Percentiles rank a stretch among this genome's conserved stretches.
Evolutionary conservation across 2,797 vertebrate species (phyloP).

Genomic region (Lagorchestes hirsutus): DNA sequence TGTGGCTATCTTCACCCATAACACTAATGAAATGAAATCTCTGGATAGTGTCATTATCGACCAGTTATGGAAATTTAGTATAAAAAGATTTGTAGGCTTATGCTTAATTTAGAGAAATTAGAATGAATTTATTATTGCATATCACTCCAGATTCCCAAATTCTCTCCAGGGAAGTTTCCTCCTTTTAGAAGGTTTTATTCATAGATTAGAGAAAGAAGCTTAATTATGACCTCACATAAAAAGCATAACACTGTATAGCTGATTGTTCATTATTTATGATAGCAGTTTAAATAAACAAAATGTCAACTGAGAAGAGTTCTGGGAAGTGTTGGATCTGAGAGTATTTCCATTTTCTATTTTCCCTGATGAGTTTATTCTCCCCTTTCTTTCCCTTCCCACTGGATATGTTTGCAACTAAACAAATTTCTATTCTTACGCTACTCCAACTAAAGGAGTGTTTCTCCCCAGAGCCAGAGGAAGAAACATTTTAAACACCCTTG

Average conservation of each 20-base stretch:
- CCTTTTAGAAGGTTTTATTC: conserved; percentile 54
- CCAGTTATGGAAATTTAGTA: conserved; percentile 53
- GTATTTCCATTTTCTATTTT: background rate
- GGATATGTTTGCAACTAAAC: conserved; percentile 46
- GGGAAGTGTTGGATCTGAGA: conserved; percentile 45
- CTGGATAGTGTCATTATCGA: conserved; percentile 13
- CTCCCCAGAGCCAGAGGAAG: conserved; percentile 1
- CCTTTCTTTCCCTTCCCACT: conserved; percentile 24
- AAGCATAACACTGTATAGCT: conserved; percentile 27
- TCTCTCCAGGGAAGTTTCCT: conserved; percentile 37
- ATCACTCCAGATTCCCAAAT: background rate
- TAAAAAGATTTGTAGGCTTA: background rate
- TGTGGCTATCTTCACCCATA: conserved; percentile 26
- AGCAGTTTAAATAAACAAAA: conserved; percentile 64
- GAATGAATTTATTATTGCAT: conserved; percentile 24
- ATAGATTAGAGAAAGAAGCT: background rate
- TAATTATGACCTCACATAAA: conserved; percentile 64
- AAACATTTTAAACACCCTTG: background rate
- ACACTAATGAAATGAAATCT: conserved; percentile 61
- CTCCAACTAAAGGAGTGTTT: conserved; percentile 5
- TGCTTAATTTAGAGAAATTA: conserved; percentile 36
- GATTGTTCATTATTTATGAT: conserved; percentile 38
- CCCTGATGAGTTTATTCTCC: conserved; percentile 26
- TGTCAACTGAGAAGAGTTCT: conserved; percentile 41
- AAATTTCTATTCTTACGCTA: conserved; percentile 24